These are phyloP conservation scores for Turritopsis dohrnii DNA, from an alignment of 30 jellyfish, hydroid and myxozoan species.

Conservation along the genomic window DNA sequence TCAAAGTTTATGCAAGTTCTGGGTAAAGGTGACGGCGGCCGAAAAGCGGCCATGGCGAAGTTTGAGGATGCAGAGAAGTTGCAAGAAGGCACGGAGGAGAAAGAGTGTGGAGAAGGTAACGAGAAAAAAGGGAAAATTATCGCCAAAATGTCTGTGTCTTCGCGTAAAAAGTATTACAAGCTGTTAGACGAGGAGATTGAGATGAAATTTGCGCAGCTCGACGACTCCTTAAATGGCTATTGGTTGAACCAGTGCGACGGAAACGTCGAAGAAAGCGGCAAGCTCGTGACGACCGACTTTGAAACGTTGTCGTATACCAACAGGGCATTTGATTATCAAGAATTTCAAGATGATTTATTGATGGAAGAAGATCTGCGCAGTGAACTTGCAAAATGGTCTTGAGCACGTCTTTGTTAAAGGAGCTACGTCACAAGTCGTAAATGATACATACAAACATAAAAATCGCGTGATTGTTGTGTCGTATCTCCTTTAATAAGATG, in stretches of 20 bases:
- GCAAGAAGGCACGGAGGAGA: background rate
- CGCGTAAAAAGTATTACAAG: background rate
- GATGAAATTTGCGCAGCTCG: constrained; percentile 72
- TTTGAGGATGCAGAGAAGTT: constrained; percentile 28
- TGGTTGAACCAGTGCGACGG: constrained; percentile 71
- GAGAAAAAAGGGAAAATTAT: background rate
- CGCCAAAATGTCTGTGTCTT: background rate
- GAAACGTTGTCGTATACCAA: constrained; percentile 1
- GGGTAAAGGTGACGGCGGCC: constrained; percentile 68
- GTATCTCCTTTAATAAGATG: no score
- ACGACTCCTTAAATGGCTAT: constrained; percentile 57
- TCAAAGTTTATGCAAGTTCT: constrained; percentile 63
- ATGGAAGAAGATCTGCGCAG: constrained; percentile 11
- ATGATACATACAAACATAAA: no score
- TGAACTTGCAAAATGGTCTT: constrained; percentile 34
- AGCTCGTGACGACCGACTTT: background rate
- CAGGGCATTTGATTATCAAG: constrained; percentile 20
- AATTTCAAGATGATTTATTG: constrained; percentile 18
- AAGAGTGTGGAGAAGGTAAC: background rate
- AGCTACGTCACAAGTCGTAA: no score
- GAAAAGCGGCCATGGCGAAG: constrained; percentile 23
- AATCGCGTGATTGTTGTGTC: no score
- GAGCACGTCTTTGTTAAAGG: background rate
- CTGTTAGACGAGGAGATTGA: constrained; percentile 53
- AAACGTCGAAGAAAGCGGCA: constrained; percentile 60